Base-by-base conservation (phyloP, 2,113 vertebrate genomes). In the Lathamus discolor region DNA sequence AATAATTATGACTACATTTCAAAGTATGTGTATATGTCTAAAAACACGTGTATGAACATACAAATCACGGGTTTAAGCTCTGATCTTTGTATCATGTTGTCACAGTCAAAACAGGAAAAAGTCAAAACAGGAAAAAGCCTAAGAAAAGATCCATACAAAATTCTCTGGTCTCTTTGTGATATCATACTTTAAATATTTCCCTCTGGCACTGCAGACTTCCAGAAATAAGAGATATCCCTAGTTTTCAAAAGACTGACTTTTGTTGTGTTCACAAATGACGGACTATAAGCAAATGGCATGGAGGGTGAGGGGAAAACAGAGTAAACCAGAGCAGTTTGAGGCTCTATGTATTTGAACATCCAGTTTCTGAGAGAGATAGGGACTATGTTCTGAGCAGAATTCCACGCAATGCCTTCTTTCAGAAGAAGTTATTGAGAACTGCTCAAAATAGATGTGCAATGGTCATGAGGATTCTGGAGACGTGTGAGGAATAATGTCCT, bases 301-400 rank as follows among this genome's bases (percentile, higher is more conserved):
- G 41, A 39, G 13, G 3, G 8, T 49, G 83, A 74, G 11, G 27
- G 23, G 25, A 63, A 81, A 86, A 59, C 6, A 41, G 37, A 78
- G 49, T 29, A 70, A 86, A 49, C 16, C 46, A 33, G 25, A 91
- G 19, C 18, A 90, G 51, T 15, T 54, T 59, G 46, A 66, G 68
- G 43, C 15, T 74, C 10, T 81, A 66, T 75, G 51, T 31, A 12
- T 76, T 59, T 85, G 28, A 73, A 66, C 35, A 52, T 13, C 35
- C 39, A 14, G 13, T 48, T 91, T 86, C 43, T 63, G 29, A 39
- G 39, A 39, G 41, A 10, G 12, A 25, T 1, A 44, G 27, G 12
- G 25, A 16, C n/a, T 77, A 3, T 0, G 1, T 13, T 88, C 22
- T 1, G 3, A 33, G 55, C 1, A 2, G 8, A 46, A 27, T 67